Base-by-base conservation (phyloP, 2,888 invertebrate species). In the Brachynemurus nebulosus region DNA sequence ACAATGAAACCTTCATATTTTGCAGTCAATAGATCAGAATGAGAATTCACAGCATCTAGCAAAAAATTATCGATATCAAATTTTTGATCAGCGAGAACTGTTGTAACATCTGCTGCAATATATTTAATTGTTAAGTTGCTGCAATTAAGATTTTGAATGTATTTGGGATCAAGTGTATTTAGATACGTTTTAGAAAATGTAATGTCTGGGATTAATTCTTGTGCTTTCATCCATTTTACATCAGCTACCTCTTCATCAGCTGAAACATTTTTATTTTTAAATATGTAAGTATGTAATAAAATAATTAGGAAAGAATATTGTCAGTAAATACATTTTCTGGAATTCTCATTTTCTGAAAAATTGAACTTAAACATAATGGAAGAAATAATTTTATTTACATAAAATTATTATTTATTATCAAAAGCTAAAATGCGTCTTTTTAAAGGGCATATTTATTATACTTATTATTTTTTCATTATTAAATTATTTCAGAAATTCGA, bases 11-110 rank as follows among this genome's bases (percentile, higher is more conserved):
- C 86, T 76, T 89, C 89, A 69, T 89, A 89, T 55, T 77, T 71
- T 7, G 80, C 81, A 33, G 79, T 69, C 44, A 86, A 60, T 42
- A 88, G 67, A 66, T 89, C 89, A 8, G 84, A 81, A 55, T 83
- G 78, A 48, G 68, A 69, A 38, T 71, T 65, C 54, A 82, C 79
- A 17, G 78, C 75, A 55, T 69, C 64, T 18, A 71, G 52, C 4
- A 69, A 66, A 52, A 57, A 60, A 47, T 59, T 59, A 36, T 65
- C 58, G 44, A 59, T 58, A 16, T 55, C 54, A 17, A 56, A 43
- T 55, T 64, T 54, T 18, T 55, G 57, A 25, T 62, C 51, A 36
- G 52, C 38, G 11, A 55, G 47, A 11, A 68, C 48, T 35, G 65
- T 63, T n/a, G n/a, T n/a, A 48, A 67, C 64, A 27, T 57, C 61